Conservation (phyloP, 2,888 invertebrate species). For the Uropetala carovei region DNA sequence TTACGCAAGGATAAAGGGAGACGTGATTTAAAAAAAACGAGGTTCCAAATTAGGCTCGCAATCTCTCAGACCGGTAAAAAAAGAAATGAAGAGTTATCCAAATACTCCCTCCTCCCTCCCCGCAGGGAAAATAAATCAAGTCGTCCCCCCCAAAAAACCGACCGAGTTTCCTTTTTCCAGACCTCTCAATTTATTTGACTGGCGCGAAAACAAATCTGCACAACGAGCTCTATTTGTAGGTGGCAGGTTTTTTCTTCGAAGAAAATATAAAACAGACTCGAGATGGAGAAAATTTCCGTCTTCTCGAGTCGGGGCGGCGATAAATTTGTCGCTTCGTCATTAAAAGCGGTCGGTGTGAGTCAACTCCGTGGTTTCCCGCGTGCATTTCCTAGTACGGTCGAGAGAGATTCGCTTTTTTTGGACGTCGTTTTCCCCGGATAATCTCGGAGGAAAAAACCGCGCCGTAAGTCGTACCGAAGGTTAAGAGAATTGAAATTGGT, state of each 20-base stretch:
- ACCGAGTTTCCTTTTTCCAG: not conserved
- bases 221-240: not conserved
- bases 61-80: not conserved
- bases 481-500: too few relatives aligned
- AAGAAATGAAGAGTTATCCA: not conserved
- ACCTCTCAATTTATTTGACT: not conserved
- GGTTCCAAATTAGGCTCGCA: not conserved
- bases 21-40: not conserved
- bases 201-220: not conserved
- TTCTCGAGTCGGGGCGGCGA: not conserved
- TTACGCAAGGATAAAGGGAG: not conserved
- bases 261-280: not conserved
- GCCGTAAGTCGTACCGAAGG: too few relatives aligned
- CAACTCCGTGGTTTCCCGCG: not conserved
- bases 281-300: not conserved
- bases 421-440: too few relatives aligned
- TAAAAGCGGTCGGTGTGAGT: not conserved
- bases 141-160: not conserved
- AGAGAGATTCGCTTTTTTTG: not conserved
- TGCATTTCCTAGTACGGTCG: not conserved
- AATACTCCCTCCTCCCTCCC: not conserved
- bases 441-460: too few relatives aligned
- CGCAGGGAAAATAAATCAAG: not conserved
- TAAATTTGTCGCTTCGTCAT: not conserved
- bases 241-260: too few relatives aligned